Percentiles rank a stretch among this genome's conserved stretches.
Evolutionary conservation across 2,797 vertebrate species (phyloP).

Genomic region (Apogon hyalosoma): DNA sequence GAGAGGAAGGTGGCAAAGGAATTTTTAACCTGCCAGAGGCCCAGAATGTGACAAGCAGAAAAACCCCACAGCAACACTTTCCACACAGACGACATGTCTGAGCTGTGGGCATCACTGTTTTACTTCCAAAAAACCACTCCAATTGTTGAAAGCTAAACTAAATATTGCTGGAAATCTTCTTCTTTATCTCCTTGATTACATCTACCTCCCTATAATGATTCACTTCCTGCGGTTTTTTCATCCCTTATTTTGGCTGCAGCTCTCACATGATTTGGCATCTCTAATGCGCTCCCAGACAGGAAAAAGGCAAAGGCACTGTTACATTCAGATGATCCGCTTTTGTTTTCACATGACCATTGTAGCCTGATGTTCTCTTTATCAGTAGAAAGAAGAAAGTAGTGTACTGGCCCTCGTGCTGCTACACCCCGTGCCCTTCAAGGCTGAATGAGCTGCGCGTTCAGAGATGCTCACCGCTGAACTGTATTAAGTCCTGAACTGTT

Average conservation of each 20-base stretch:
- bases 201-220: neutral
- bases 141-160: slow-evolving; percentile 5
- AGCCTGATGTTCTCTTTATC: slow-evolving; percentile 5
- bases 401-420: slow-evolving; percentile 15
- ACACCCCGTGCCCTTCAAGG: slow-evolving; percentile 43
- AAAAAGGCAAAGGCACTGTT: neutral
- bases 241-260: slow-evolving; percentile 2
- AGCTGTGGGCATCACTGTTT: neutral
- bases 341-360: slow-evolving; percentile 16
- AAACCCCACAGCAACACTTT: slow-evolving; percentile 18
- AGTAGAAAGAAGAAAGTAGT: slow-evolving; percentile 25
- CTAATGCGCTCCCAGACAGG: neutral
- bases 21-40: slow-evolving; percentile 40
- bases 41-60: slow-evolving; percentile 29
- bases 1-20: slow-evolving; percentile 29
- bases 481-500: slow-evolving; percentile 29
- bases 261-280: neutral
- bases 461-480: slow-evolving; percentile 25
- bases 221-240: neutral
- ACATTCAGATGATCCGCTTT: slow-evolving; percentile 26
- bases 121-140: neutral
- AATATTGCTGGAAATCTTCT: neutral
- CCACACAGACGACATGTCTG: neutral
- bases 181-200: neutral
- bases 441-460: slow-evolving; percentile 33